Conservation (phyloP, 2,797 vertebrate species). For the Saxicola maurus region DNA sequence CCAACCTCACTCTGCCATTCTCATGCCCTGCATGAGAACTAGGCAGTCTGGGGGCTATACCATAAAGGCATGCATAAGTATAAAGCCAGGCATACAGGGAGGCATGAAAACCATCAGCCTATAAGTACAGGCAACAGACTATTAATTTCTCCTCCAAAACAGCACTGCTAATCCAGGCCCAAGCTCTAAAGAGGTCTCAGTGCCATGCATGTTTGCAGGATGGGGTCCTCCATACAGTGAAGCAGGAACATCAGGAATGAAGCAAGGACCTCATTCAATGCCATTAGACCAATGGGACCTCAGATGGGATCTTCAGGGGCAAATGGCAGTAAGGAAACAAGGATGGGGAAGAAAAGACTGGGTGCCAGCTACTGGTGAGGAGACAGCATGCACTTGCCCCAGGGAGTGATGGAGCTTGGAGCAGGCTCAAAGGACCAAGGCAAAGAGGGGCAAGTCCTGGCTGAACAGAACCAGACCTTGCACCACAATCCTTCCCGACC, state of each 20-base stretch:
- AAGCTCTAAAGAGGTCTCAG: neutral
- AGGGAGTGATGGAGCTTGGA: neutral
- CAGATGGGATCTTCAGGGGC: neutral
- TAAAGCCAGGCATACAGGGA: neutral
- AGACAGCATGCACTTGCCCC: neutral
- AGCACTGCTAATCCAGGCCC: neutral
- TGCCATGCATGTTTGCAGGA: fast-evolving
- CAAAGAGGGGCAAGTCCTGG: neutral
- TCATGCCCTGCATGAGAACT: neutral
- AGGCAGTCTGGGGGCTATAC: neutral
- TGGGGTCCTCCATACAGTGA: neutral
- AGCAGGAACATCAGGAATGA: neutral
- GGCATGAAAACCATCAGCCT: neutral
- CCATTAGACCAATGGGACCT: fast-evolving
- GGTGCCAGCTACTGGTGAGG: fast-evolving
- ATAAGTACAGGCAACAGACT: neutral
- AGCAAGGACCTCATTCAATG: neutral
- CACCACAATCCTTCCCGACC: neutral
- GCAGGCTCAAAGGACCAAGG: neutral
- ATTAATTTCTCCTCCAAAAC: neutral
- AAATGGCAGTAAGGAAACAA: neutral
- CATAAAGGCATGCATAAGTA: neutral
- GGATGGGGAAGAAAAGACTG: neutral
- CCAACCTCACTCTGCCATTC: fast-evolving
- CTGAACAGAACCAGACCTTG: neutral